phyloP scores from a whole-genome alignment of 2,113 vertebrate genomes.

The Sinosuthora webbiana region DNA sequence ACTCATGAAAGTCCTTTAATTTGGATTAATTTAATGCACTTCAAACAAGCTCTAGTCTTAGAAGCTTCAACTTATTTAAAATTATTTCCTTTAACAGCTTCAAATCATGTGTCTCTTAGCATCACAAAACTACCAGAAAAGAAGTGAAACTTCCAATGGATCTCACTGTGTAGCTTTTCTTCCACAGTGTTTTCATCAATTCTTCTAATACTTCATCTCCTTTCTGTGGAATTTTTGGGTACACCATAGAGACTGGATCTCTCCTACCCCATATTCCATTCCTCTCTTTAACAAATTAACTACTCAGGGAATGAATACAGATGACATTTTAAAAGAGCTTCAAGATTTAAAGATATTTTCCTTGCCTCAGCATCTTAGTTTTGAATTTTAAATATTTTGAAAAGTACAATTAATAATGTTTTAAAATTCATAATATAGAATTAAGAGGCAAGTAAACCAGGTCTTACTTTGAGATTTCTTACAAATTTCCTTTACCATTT shows the following conservation, averaged over 20 bases:
- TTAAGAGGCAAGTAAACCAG: neutral
- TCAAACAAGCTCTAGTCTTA: conserved; percentile 24
- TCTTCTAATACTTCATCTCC: neutral
- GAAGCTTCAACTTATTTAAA: neutral
- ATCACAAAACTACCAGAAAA: neutral
- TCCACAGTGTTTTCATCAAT: neutral
- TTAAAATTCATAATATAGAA: neutral
- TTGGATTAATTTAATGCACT: conserved; percentile 39
- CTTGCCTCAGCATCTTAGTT: neutral
- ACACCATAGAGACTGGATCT: neutral
- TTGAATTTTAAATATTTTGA: neutral
- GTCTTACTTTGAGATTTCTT: neutral
- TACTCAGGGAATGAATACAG: neutral
- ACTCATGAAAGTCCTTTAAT: conserved; percentile 24
- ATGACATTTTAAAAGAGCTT: neutral
- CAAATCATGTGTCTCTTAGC: neutral
- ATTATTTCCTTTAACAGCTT: neutral
- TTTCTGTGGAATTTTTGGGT: neutral
- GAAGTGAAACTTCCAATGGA: neutral
- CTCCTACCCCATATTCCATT: neutral
- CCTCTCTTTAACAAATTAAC: neutral
- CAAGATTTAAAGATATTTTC: neutral
- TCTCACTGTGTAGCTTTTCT: neutral
- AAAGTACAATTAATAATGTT: neutral
- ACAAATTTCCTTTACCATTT: neutral